These are phyloP conservation scores for Stegostoma tigrinum DNA, from an alignment of 2,113 vertebrate species.

Conservation along the genomic window DNA sequence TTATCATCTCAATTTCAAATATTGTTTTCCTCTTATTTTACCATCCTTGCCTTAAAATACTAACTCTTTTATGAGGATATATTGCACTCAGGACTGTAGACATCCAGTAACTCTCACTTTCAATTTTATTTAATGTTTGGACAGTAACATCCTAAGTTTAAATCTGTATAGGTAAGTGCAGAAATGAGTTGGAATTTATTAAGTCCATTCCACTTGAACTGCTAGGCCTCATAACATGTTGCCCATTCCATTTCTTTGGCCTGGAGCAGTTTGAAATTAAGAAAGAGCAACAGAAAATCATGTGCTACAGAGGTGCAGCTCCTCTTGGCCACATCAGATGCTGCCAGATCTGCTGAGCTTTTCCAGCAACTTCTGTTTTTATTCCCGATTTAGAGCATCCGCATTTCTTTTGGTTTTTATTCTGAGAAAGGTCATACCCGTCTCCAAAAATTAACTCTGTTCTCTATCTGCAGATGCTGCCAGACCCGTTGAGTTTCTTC, in stretches of 20 bases:
- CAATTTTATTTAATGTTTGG: not conserved
- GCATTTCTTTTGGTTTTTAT: too few relatives aligned
- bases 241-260: not conserved
- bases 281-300: not conserved
- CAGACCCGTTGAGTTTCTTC: too few relatives aligned
- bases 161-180: not conserved
- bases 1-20: not conserved
- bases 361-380: not conserved
- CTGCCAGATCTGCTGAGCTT: not conserved
- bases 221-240: not conserved
- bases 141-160: not conserved
- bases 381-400: too few relatives aligned
- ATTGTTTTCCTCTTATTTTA: not conserved
- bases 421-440: too few relatives aligned
- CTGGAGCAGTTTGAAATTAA: not conserved
- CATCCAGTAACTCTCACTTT: not conserved
- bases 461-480: too few relatives aligned
- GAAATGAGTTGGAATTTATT: not conserved
- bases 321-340: not conserved
- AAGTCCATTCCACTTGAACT: not conserved
- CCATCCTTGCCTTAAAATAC: not conserved
- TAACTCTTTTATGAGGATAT: not conserved
- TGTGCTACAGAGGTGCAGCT: not conserved
- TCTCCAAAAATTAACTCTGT: too few relatives aligned
- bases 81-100: not conserved